phyloP scores from a whole-genome alignment of 2,797 vertebrate species.

The Macropus fuliginosus region DNA sequence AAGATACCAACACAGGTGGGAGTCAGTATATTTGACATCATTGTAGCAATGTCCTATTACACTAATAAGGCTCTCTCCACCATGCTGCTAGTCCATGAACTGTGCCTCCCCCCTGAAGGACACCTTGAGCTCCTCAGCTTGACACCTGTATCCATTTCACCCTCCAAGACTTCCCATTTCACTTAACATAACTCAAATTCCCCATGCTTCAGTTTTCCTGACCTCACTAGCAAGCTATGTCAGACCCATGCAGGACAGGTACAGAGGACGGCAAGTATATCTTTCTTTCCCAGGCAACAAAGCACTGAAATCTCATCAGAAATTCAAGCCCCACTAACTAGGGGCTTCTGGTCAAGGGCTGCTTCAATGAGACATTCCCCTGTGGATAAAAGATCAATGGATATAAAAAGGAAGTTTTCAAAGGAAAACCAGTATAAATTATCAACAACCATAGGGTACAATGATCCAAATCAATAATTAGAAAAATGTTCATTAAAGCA shows the following conservation, averaged over 20 bases:
- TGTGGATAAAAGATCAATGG: background rate
- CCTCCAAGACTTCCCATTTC: background rate
- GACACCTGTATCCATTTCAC: background rate
- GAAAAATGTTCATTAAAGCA: background rate
- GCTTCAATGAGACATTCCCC: background rate
- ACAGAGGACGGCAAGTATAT: too few species aligned
- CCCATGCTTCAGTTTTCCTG: background rate
- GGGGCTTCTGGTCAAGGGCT: background rate
- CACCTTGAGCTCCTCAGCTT: background rate
- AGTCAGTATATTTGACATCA: background rate
- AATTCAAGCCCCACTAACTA: background rate
- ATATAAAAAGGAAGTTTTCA: background rate
- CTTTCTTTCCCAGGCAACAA: too few species aligned
- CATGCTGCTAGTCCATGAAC: background rate
- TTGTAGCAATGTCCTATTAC: background rate
- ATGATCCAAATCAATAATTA: background rate
- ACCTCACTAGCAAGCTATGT: background rate
- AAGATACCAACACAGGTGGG: too few species aligned
- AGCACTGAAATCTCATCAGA: background rate
- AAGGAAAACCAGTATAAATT: background rate
- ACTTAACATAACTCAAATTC: background rate
- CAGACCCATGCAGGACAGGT: too few species aligned
- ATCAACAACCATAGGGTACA: background rate
- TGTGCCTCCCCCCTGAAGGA: background rate
- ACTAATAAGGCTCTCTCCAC: background rate